A percentile compares a stretch with the other conserved stretches of the same genome.
Evolutionary conservation across 2,888 invertebrate species (phyloP).

Genomic region (Melieria crassipennis): DNA sequence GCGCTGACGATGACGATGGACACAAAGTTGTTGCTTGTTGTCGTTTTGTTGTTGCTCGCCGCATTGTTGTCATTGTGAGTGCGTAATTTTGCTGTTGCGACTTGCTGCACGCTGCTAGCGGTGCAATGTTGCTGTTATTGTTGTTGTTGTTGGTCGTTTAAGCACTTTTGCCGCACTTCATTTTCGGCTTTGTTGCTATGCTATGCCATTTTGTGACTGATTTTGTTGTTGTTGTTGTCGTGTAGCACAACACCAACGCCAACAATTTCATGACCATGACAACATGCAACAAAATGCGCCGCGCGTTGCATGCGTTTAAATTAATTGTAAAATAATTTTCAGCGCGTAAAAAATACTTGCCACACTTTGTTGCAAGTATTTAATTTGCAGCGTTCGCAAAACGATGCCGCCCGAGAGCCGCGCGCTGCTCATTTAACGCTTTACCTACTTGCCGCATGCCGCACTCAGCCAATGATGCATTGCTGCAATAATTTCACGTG

Average conservation of each 20-base stretch:
- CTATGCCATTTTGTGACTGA: neutral
- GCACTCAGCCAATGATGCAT: slow-evolving; percentile 46
- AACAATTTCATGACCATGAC: slow-evolving; percentile 12
- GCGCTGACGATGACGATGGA: neutral
- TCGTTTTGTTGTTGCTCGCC: too few relatives aligned
- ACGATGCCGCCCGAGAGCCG: too few relatives aligned
- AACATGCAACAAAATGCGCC: too few relatives aligned
- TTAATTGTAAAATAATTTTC: too few relatives aligned
- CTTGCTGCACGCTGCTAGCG: neutral
- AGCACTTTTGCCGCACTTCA: slow-evolving; percentile 7
- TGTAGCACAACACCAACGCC: slow-evolving; percentile 7
- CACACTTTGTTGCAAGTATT: too few relatives aligned
- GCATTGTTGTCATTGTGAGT: too few relatives aligned
- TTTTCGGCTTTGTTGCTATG: neutral
- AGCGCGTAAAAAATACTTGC: too few relatives aligned
- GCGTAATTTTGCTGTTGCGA: slow-evolving; percentile 3
- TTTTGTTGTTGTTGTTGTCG: neutral
- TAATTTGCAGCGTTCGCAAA: too few relatives aligned
- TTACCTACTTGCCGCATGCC: slow-evolving; percentile 2
- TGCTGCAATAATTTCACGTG: slow-evolving; percentile 54
- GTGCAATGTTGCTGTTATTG: too few relatives aligned
- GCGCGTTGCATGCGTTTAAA: too few relatives aligned
- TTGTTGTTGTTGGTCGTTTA: slow-evolving; percentile 10
- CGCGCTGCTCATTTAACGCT: too few relatives aligned
- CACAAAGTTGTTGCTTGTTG: too few relatives aligned